phyloP scores from a whole-genome alignment of 2,113 vertebrate genomes.

The Perca fluviatilis region DNA sequence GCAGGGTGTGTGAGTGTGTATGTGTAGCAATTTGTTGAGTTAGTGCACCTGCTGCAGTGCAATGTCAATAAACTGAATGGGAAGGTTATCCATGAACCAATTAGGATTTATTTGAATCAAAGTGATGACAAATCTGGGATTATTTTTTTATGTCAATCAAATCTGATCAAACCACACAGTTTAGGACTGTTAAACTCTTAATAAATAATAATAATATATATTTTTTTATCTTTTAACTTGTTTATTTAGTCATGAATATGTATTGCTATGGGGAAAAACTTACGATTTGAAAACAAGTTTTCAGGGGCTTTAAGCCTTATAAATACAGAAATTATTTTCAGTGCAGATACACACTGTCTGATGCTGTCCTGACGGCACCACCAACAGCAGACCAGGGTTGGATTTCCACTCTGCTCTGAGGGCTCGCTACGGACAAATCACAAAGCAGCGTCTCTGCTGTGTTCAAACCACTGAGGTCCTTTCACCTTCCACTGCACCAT shows the following conservation, averaged over 20 bases:
- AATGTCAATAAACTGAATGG: too few relatives aligned
- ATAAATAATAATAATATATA: too few relatives aligned
- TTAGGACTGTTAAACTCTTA: too few relatives aligned
- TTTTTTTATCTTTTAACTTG: too few relatives aligned
- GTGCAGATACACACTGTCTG: background rate
- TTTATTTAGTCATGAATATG: too few relatives aligned
- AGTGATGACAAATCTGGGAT: too few relatives aligned
- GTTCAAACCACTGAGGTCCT: conserved; percentile 25
- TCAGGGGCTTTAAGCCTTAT: background rate
- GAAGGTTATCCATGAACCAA: too few relatives aligned
- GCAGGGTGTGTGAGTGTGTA: background rate
- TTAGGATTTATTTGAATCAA: too few relatives aligned
- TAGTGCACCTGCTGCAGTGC: background rate
- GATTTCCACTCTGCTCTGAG: background rate
- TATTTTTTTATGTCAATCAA: too few relatives aligned
- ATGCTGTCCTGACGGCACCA: background rate
- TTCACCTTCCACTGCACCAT: conserved; percentile 50
- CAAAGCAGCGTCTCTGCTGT: background rate
- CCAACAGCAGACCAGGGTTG: background rate
- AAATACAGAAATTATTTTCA: background rate
- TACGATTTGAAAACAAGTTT: background rate
- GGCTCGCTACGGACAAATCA: background rate
- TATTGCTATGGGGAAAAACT: too few relatives aligned
- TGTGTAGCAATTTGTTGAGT: background rate
- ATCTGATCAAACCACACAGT: too few relatives aligned